Base-by-base conservation (phyloP, 2,888 invertebrate species). In the Cancer borealis region DNA sequence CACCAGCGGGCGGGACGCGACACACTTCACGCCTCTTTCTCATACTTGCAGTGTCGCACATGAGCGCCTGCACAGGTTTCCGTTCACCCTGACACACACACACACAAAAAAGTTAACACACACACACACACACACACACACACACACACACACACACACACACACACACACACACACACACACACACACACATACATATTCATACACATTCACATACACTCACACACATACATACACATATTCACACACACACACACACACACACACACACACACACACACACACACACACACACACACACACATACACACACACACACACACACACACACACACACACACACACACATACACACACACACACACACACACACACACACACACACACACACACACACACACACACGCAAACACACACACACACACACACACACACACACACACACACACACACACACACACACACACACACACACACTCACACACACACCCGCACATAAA, bases 271-370 rank as follows among this genome's bases (percentile, higher is more conserved):
- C 3, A 26, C 66, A 5, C 73, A 26, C n/a, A 26, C 73, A 8
- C 73, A 26, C 73, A 26, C 73, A 73, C 73, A 26, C 73, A 26
- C 73, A 73, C 73, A 73, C 26, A 73, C 73, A 73, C 73, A 73
- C 73, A 73, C 73, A 73, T 26, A 73, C 73, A 73, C 73, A 73
- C 73, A 73, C 73, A 73, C 73, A 73, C 73, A 73, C 73, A 73
- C 73, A 73, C 73, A 73, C 73, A 73, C 73, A 73, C 73, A 73
- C 73, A 73, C 73, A 73, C 73, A 84, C 84, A 84, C 84, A 84
- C 84, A 84, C 84, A 84, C 84, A 73, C 73, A 73, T 26, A 73
- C 10, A 26, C 73, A 73, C 26, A 26, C 26, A 26, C 54, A 54
- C 54, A 14, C 54, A 54, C 54, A 14, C 54, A 54, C 54, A 14